These are phyloP conservation scores for Drosophila ercepeae DNA, from an alignment of 1,140 invertebrate genomes.

Conservation along the genomic window DNA sequence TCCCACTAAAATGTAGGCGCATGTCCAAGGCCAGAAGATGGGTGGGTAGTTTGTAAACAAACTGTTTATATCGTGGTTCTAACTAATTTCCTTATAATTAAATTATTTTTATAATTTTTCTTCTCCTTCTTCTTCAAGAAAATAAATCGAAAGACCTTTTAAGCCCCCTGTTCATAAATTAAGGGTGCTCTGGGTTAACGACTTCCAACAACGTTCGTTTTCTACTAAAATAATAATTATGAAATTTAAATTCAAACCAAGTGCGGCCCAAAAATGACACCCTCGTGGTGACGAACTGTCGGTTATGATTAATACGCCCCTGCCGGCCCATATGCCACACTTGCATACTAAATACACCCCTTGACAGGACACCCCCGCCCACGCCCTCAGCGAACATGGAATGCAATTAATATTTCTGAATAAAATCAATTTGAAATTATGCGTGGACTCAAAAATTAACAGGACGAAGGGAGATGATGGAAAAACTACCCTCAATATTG, in stretches of 20 bases:
- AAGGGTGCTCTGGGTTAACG: background rate
- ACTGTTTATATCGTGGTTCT: conserved; percentile 12
- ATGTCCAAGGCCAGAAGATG: conserved; percentile 55
- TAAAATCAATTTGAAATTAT: conserved; percentile 78
- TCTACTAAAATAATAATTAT: conserved; percentile 54
- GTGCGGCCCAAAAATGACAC: conserved; percentile 17
- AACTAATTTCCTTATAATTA: background rate
- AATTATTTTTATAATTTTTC: conserved; percentile 1
- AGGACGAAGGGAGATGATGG: conserved; percentile 3
- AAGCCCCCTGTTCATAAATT: too few relatives aligned
- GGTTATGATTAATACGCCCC: conserved; percentile 65
- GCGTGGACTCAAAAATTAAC: conserved; percentile 48
- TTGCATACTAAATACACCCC: conserved; percentile 11
- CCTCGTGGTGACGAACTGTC: conserved; percentile 29
- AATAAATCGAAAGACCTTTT: background rate
- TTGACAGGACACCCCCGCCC: conserved; percentile 51
- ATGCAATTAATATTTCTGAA: conserved; percentile 73
- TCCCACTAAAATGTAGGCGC: conserved; percentile 48
- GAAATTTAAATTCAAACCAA: conserved; percentile 57
- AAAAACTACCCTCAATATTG: conserved; percentile 17
- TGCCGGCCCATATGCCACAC: conserved; percentile 61
- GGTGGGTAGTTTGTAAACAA: conserved; percentile 66
- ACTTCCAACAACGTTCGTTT: background rate
- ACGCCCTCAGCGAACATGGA: conserved; percentile 2
- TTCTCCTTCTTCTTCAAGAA: too few relatives aligned